phyloP scores from a whole-genome alignment of 2,888 invertebrate species.

The Ichneumon xanthorius region DNA sequence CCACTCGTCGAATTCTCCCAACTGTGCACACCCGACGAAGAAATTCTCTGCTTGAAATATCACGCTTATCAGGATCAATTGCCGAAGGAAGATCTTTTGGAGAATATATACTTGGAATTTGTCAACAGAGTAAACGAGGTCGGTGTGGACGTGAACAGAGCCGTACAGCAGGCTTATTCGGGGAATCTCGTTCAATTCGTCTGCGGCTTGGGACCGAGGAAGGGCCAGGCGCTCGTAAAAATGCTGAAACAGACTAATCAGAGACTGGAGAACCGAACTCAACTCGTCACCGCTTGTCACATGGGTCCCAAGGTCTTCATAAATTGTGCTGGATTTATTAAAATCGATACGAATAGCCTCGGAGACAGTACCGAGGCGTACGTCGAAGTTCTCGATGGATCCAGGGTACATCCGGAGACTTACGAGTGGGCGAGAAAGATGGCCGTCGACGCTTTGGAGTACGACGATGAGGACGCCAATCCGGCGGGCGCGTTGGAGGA shows the following conservation, averaged over 20 bases:
- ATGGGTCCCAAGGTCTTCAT: conserved; percentile 99
- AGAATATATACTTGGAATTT: conserved; percentile 94
- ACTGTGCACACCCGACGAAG: conserved; percentile 97
- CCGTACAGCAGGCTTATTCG: conserved; percentile 95
- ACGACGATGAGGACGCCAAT: conserved; percentile 98
- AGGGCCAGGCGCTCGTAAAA: conserved; percentile 94
- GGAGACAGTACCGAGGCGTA: conserved; percentile 98
- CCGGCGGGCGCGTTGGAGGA: conserved; percentile 99
- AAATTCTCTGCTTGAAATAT: conserved; percentile 97
- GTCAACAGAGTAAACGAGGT: conserved; percentile 99
- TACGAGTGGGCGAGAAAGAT: conserved; percentile 99
- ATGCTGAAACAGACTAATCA: conserved; percentile 96
- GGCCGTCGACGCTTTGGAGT: conserved; percentile 99
- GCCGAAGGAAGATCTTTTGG: conserved; percentile 93
- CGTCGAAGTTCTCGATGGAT: conserved; percentile 98
- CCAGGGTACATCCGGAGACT: conserved; percentile 99
- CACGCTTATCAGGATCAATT: conserved; percentile 94
- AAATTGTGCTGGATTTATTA: conserved; percentile 99
- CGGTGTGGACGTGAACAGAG: conserved; percentile 98
- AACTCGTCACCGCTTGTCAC: conserved; percentile 97
- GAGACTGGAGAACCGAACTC: conserved; percentile 96
- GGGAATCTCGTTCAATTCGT: conserved; percentile 97
- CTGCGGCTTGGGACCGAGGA: conserved; percentile 98
- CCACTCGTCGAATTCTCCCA: conserved; percentile 98
- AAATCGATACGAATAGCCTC: conserved; percentile 98